phyloP scores from a whole-genome alignment of 2,888 invertebrate species.

The Pemphredon lugubris region DNA sequence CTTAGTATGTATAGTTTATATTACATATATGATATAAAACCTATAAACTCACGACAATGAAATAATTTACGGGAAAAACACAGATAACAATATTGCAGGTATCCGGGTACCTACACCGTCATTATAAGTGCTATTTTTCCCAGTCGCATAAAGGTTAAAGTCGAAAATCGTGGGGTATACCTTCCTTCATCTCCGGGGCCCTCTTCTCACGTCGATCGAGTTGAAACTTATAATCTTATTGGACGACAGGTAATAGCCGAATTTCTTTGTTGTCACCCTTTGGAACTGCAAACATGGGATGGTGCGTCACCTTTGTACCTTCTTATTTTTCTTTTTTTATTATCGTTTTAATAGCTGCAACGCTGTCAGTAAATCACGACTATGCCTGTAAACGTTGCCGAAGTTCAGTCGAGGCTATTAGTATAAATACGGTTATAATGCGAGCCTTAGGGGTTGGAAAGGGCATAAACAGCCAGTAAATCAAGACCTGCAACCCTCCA shows the following conservation, averaged over 20 bases:
- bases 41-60: no score
- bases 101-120: no score
- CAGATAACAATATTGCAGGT: no score
- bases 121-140: no score
- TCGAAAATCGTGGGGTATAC: no score
- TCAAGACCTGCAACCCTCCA: constrained; percentile 69
- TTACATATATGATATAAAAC: no score
- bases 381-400: constrained; percentile 55
- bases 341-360: constrained; percentile 47
- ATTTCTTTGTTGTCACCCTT: constrained; percentile 40
- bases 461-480: constrained; percentile 80
- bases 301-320: constrained; percentile 28
- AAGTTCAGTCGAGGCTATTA: constrained; percentile 71
- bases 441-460: constrained; percentile 71
- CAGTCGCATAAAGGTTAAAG: no score
- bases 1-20: no score
- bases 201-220: no score
- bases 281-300: constrained; percentile 19
- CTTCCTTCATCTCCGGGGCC: no score
- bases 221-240: constrained; percentile 44
- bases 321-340: constrained; percentile 26
- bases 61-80: no score
- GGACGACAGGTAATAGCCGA: constrained; percentile 43
- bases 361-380: constrained; percentile 67
- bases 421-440: constrained; percentile 80